Conservation (phyloP, 2,113 vertebrate species). For the Pithys albifrons region DNA sequence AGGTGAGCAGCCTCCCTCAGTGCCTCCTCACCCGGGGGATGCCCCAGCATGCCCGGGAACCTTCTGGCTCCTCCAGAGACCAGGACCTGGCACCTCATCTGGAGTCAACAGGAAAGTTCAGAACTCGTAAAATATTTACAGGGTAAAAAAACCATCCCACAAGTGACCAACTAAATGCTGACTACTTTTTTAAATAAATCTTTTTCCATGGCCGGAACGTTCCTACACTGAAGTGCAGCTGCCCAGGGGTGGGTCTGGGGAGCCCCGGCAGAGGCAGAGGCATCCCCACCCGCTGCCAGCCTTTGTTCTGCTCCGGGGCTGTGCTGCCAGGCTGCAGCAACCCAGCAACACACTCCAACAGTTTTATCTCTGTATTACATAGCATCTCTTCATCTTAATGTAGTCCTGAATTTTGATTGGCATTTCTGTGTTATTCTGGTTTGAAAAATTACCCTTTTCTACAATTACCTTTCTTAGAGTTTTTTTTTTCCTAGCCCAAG, state of each 20-base stretch:
- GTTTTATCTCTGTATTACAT: fast-evolving
- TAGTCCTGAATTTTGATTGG: not conserved
- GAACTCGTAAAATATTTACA: not conserved
- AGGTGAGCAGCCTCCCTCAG: not conserved
- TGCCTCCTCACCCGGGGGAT: fast-evolving
- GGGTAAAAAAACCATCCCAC: not conserved
- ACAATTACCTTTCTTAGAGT: not conserved
- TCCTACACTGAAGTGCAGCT: fast-evolving
- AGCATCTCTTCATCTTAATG: not conserved
- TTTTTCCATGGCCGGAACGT: not conserved
- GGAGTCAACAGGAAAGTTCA: not conserved
- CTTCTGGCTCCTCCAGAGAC: fast-evolving
- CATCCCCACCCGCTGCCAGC: not conserved
- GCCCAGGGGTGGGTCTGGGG: not conserved
- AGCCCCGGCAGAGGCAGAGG: not conserved
- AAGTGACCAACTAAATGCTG: fast-evolving
- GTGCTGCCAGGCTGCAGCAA: not conserved
- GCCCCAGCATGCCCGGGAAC: not conserved
- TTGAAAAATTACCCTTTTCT: not conserved
- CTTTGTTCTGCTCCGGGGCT: not conserved
- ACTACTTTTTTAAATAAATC: not conserved
- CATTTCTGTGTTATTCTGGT: not conserved
- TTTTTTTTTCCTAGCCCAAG: not conserved
- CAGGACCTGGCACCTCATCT: not conserved
- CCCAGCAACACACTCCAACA: not conserved